Base-by-base conservation (phyloP, 2,888 invertebrate species). In the Thecophora atra region DNA sequence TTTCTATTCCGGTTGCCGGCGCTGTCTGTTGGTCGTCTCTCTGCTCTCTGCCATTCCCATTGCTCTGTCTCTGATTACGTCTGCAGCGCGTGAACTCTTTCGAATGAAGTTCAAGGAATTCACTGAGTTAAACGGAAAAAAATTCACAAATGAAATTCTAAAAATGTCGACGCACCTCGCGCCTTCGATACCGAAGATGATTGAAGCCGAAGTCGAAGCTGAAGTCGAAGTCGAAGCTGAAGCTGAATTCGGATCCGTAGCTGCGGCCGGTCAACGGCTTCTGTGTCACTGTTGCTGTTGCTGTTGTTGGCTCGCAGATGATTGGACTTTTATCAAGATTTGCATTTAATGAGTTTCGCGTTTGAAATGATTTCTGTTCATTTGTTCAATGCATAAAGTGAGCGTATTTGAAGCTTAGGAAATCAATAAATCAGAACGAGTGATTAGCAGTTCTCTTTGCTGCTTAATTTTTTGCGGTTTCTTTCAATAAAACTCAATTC, bases 31-130 rank as follows among this genome's bases (percentile, higher is more conserved):
- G 47, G 1, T 47, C n/a, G 47, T 47, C 3, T 4, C 47, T 47
- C 47, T 47, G 6, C 47, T 47, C 47, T 37, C 37, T 37, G 6
- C 37, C 11, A 37, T 37, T 47, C 15, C 1, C 47, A 47, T 47
- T 11, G 5, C 5, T n/a, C 47, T 47, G 47, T 47, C 37, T 37
- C 37, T 37, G 37, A 37, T 6, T 37, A 37, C 37, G 62, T 30
- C 62, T 62, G 62, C 47, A 47, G 24, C 47, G 24, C 47, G 44
- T 64, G 26, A 64, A 64, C 78, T 82, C 76, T 80, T 74, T 77
- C 76, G 81, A 79, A 81, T 83, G 83, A 83, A 83, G 83, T 83
- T 84, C 83, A 83, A 84, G 83, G 83, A 81, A 79, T 83, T 84
- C 82, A 82, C 81, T 84, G 81, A 84, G 81, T 81, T 82, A 83